Percentiles rank a stretch among this genome's conserved stretches.
Evolutionary conservation across 2,797 vertebrate species (phyloP).

Genomic region (Acomys russatus): DNA sequence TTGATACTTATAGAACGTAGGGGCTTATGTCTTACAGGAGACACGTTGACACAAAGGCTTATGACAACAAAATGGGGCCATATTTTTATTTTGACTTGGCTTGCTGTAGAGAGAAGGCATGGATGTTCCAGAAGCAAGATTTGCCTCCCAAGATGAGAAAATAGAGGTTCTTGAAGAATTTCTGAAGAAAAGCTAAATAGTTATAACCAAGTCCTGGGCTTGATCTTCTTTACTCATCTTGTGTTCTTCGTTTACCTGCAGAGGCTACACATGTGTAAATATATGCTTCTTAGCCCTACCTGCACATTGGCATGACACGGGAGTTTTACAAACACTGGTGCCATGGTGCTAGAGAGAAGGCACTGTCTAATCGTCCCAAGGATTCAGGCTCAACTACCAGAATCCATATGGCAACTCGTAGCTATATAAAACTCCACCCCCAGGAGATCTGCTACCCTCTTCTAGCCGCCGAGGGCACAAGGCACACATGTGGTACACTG

Average conservation of each 20-base stretch:
- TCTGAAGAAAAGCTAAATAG: not conserved
- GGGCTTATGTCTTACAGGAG: not conserved
- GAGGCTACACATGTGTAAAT: not conserved
- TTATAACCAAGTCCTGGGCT: not conserved
- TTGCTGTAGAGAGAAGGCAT: conserved; percentile 26
- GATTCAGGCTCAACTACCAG: not conserved
- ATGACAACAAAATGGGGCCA: not conserved
- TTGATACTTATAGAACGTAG: not conserved
- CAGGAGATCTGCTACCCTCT: not conserved
- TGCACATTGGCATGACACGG: not conserved
- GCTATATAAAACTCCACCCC: not conserved
- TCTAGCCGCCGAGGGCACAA: not conserved
- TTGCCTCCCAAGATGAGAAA: conserved; percentile 9
- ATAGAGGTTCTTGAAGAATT: not conserved
- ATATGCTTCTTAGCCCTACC: not conserved
- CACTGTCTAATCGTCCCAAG: not conserved
- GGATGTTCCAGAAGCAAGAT: not conserved
- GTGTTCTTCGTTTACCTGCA: not conserved
- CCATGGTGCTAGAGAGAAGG: not conserved
- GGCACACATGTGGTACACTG: not conserved
- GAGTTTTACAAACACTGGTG: not conserved
- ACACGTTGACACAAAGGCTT: not conserved
- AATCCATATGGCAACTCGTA: not conserved
- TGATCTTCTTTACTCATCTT: not conserved
- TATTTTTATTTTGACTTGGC: conserved; percentile 30